These are phyloP conservation scores for Heteromormyrus szaboi DNA, from an alignment of 2,797 vertebrate species.

Conservation along the genomic window DNA sequence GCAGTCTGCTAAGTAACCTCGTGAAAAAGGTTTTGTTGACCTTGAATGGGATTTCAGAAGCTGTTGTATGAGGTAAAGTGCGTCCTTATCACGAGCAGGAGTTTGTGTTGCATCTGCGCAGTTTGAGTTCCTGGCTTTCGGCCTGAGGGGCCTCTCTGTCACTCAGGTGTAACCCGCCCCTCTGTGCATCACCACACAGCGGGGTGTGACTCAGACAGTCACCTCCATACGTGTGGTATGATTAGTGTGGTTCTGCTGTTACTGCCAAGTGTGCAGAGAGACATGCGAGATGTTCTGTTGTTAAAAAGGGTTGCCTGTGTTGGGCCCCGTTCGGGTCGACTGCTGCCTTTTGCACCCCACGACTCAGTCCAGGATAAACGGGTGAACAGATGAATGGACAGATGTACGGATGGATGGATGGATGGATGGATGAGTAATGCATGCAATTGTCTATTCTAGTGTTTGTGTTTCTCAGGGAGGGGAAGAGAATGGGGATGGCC, in stretches of 20 bases:
- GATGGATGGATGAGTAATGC: background rate
- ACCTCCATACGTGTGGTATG: background rate
- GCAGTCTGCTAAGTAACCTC: background rate
- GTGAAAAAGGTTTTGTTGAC: background rate
- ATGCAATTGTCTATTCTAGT: background rate
- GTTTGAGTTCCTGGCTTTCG: background rate
- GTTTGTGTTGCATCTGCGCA: background rate
- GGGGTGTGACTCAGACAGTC: background rate
- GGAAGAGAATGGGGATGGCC: background rate
- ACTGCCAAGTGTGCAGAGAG: background rate
- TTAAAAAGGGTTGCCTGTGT: background rate
- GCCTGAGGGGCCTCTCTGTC: background rate
- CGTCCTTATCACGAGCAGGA: background rate
- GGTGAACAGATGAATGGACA: background rate
- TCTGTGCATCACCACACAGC: background rate
- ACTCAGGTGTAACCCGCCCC: background rate
- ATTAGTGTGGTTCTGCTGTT: background rate
- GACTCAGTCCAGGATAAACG: background rate
- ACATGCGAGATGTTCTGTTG: background rate
- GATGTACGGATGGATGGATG: background rate
- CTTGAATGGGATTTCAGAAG: background rate
- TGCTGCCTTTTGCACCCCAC: background rate
- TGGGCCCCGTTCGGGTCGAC: background rate
- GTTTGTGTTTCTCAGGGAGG: background rate
- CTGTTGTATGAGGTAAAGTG: background rate